phyloP scores from a whole-genome alignment of 2,797 vertebrate genomes.

The Hippoglossus hippoglossus region DNA sequence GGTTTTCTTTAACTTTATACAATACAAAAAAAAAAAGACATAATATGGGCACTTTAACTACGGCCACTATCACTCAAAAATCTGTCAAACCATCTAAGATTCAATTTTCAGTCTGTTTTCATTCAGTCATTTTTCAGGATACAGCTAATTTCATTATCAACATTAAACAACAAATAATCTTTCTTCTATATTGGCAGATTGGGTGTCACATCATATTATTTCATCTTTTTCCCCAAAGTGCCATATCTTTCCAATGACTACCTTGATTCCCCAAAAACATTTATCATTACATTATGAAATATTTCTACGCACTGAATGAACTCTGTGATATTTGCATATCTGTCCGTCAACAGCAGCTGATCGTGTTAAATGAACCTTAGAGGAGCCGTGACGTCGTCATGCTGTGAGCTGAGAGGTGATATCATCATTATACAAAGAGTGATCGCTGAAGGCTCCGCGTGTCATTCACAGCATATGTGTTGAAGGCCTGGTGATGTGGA shows the following conservation, averaged over 20 bases:
- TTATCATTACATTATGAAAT: slow-evolving; percentile 2
- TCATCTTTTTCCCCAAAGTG: background rate
- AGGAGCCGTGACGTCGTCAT: slow-evolving; percentile 6
- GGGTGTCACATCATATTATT: background rate
- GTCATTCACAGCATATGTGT: slow-evolving; percentile 49
- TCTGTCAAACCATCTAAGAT: background rate
- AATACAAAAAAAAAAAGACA: background rate
- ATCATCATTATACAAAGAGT: slow-evolving; percentile 17
- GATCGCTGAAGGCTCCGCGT: slow-evolving; percentile 46
- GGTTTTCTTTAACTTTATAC: no score
- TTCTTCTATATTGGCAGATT: background rate
- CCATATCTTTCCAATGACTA: background rate
- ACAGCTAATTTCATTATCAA: slow-evolving; percentile 17
- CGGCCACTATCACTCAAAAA: background rate
- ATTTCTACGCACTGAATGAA: background rate
- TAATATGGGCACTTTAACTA: background rate
- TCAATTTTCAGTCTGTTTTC: slow-evolving; percentile 3
- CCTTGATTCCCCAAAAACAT: background rate
- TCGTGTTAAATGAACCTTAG: background rate
- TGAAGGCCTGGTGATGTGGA: slow-evolving; percentile 52
- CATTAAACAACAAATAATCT: slow-evolving; percentile 8
- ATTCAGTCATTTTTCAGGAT: slow-evolving; percentile 1
- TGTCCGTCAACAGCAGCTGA: slow-evolving; percentile 9
- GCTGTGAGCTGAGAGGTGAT: slow-evolving; percentile 33
- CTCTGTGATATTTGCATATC: slow-evolving; percentile 5